A percentile compares a stretch with the other conserved stretches of the same genome.
These are phyloP conservation scores for Tenthredo notha DNA, from an alignment of 2,888 invertebrate genomes.

Conservation along the genomic window DNA sequence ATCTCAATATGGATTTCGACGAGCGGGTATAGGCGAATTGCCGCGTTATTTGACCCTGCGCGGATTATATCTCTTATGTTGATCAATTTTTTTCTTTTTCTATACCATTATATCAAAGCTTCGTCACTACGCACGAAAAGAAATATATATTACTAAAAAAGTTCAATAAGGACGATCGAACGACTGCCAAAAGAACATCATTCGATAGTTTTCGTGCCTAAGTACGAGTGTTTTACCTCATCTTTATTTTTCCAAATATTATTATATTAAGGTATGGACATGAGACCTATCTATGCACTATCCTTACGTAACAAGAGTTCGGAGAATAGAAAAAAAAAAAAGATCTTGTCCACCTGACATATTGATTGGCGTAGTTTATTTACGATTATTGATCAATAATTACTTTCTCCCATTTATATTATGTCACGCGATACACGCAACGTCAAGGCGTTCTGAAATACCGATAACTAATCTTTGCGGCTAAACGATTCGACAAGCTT, in stretches of 20 bases:
- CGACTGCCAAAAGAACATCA: constrained; percentile 24
- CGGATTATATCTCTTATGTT: neutral
- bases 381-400: neutral
- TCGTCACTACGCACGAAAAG: neutral
- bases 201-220: constrained; percentile 34
- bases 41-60: neutral
- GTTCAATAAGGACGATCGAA: constrained; percentile 2
- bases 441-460: neutral
- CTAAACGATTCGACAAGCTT: neutral
- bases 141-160: constrained; percentile 5
- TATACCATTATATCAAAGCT: neutral
- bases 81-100: neutral
- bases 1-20: neutral
- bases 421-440: neutral
- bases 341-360: neutral
- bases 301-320: neutral
- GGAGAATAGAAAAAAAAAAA: neutral
- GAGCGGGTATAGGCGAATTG: neutral
- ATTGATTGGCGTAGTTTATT: neutral
- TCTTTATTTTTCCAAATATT: neutral
- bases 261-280: neutral
- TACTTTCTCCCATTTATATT: neutral
- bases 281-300: neutral
- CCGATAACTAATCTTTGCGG: neutral
- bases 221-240: neutral